These are phyloP conservation scores for Lophochroa leadbeateri DNA, from an alignment of 2,113 vertebrate genomes.

Conservation along the genomic window DNA sequence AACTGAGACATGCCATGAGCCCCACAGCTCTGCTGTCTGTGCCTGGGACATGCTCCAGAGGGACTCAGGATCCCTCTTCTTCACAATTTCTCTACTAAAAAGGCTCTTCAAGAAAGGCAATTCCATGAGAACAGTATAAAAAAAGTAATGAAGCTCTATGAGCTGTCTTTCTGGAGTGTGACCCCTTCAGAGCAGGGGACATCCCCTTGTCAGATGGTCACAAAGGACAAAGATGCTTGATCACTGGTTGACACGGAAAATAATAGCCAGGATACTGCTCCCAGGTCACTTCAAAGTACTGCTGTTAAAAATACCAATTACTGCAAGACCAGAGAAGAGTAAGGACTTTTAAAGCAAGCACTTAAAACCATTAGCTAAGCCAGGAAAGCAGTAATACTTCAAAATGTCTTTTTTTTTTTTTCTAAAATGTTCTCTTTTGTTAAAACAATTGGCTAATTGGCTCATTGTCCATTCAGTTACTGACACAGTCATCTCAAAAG, in stretches of 20 bases:
- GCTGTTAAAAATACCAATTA: neutral
- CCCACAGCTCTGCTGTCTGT: neutral
- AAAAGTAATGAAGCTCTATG: fast-evolving
- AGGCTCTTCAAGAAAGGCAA: neutral
- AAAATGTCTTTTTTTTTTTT: neutral
- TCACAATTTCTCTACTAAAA: neutral
- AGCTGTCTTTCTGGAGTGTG: neutral
- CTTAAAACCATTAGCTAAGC: neutral
- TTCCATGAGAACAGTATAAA: neutral
- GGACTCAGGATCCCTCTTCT: neutral
- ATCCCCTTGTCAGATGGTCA: neutral
- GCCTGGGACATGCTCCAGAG: neutral
- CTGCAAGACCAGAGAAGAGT: neutral
- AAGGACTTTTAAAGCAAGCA: neutral
- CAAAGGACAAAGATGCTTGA: neutral
- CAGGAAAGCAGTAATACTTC: neutral
- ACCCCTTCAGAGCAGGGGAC: neutral
- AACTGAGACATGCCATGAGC: neutral
- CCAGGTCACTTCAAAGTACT: neutral
- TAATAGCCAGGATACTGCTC: neutral
- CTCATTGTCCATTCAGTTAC: neutral
- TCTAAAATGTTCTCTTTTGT: neutral
- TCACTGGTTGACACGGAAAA: neutral
- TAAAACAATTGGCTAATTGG: neutral
- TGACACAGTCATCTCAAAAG: neutral